Evolutionary conservation across 2,797 vertebrate genomes (phyloP).

Genomic region (Champsocephalus gunnari): DNA sequence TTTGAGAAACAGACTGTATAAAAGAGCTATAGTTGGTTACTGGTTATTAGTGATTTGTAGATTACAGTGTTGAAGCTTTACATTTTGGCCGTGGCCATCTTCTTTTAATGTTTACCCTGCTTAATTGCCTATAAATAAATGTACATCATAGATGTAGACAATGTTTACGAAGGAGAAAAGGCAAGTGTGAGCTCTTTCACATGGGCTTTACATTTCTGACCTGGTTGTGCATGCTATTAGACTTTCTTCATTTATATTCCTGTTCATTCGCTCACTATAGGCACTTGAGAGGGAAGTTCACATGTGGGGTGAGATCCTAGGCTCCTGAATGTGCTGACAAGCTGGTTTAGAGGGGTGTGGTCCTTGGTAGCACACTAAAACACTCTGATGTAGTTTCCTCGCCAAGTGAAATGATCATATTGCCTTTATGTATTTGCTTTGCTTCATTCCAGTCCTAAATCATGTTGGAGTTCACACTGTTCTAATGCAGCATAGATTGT

Average conservation of each 20-base stretch:
- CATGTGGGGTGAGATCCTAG: slow-evolving; percentile 33
- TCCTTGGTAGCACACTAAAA: slow-evolving; percentile 56
- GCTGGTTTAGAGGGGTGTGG: slow-evolving; percentile 71
- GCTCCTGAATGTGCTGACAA: slow-evolving; percentile 72
- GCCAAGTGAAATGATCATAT: slow-evolving; percentile 67
- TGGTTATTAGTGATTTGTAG: too few relatives aligned
- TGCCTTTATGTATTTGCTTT: slow-evolving; percentile 1
- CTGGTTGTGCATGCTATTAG: not conserved
- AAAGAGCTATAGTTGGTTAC: too few relatives aligned
- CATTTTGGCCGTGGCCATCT: too few relatives aligned
- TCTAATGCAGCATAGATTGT: slow-evolving; percentile 18
- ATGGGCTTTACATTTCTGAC: too few relatives aligned
- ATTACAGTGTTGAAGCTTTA: too few relatives aligned
- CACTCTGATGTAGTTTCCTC: slow-evolving; percentile 51
- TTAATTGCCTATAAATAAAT: too few relatives aligned
- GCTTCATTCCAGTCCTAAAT: slow-evolving; percentile 42
- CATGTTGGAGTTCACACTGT: slow-evolving; percentile 22
- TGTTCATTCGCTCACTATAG: slow-evolving; percentile 11
- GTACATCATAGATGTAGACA: too few relatives aligned
- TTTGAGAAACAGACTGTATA: not conserved
- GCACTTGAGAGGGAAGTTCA: slow-evolving; percentile 7
- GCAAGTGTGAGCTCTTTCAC: too few relatives aligned
- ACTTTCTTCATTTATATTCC: slow-evolving; percentile 3
- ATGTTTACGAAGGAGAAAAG: too few relatives aligned
- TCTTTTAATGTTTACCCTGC: too few relatives aligned